phyloP scores from a whole-genome alignment of 1,140 invertebrate species.

The Schlechtendalia chinensis region DNA sequence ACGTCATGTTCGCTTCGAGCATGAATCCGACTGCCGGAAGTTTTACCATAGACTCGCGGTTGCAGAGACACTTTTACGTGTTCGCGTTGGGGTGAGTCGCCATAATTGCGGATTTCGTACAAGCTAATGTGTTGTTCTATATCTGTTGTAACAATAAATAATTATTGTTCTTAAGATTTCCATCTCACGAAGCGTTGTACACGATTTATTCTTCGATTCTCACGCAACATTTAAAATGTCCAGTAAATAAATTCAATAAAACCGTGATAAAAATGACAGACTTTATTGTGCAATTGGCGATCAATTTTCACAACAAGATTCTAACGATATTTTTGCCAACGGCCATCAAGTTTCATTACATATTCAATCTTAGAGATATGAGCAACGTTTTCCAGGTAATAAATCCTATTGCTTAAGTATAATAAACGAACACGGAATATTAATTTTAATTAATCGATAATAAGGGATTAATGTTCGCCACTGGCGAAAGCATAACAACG shows the following conservation, averaged over 20 bases:
- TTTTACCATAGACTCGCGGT: conserved; percentile 87
- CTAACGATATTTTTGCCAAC: conserved; percentile 79
- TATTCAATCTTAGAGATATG: conserved; percentile 88
- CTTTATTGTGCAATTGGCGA: conserved; percentile 68
- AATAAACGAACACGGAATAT: background rate
- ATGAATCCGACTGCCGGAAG: conserved; percentile 97
- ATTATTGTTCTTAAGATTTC: conserved; percentile 68
- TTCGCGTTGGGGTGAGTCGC: conserved; percentile 76
- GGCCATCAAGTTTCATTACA: conserved; percentile 91
- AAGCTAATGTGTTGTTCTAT: background rate
- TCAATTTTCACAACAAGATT: conserved; percentile 77
- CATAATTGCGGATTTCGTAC: background rate
- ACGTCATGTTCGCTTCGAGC: conserved; percentile 89
- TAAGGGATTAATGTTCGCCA: conserved; percentile 86
- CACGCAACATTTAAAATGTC: conserved; percentile 71
- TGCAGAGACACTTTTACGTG: conserved; percentile 90
- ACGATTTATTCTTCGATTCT: conserved; percentile 84
- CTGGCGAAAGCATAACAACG: conserved; percentile 70
- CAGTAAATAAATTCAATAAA: conserved; percentile 66
- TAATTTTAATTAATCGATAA: background rate
- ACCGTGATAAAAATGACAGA: conserved; percentile 63
- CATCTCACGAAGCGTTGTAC: conserved; percentile 73
- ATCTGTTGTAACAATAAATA: background rate
- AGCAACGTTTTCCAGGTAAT: conserved; percentile 84
- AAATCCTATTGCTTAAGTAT: background rate